Base-by-base conservation (phyloP, 2,113 vertebrate genomes). In the Sylvilagus bachmani region DNA sequence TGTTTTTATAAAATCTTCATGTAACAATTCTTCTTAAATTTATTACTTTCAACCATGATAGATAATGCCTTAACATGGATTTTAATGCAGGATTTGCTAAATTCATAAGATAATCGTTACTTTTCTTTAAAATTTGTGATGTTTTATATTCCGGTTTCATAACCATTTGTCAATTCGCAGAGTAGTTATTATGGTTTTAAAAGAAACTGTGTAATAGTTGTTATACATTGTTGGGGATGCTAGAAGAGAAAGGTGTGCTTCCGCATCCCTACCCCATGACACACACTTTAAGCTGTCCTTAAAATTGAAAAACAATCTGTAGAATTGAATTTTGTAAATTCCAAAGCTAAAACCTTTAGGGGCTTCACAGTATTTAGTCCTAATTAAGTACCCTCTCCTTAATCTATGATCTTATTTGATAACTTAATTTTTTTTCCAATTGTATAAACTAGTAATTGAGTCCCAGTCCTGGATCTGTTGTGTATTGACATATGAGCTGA, bases 381-480 rank as follows among this genome's bases (percentile, higher is more conserved):
- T 90, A 94, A 92, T 93, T 90, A 96, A 97, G 97, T 96, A 58
- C 44, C 61, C 89, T 67, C 33, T 17, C 87, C 94, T 97, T 97
- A 80, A 97, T 97, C 77, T 22, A 78, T 95, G 73, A 96, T 92
- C 67, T 97, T 71, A 84, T 96, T 98, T 98, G 97, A 92, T 91
- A 97, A 90, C 38, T 88, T 95, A 36, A 93, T 98, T 97, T 97
- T 84, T 44, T 58, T 58, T 58, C 4, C 95, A 96, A n/a, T 89
- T 98, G 70, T 93, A 74, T 94, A 88, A 97, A 94, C 74, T 82
- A 97, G 94, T 93, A 94, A 17, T 95, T 95, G 92, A 97, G 96
- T 98, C 94, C 80, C 94, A 80, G 91, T 97, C 94, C 96, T 96
- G 96, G 98, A 98, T 97, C 97, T 98, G 86, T 98, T 97, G 96